Conservation (phyloP, 2,113 vertebrate species). For the Chionis minor region DNA sequence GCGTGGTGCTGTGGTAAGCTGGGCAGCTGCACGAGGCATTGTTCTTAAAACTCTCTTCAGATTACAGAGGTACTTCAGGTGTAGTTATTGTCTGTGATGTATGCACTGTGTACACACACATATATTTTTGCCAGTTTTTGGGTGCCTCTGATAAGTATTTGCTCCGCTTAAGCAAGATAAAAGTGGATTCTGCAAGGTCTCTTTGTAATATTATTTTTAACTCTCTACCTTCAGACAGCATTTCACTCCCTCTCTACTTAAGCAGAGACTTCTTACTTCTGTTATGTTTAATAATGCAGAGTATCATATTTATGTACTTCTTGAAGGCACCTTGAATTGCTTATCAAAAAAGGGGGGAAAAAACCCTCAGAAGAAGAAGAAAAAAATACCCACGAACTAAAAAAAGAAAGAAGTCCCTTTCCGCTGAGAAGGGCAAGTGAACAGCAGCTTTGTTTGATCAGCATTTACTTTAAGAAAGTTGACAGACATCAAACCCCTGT, state of each 20-base stretch:
- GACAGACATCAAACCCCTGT: not conserved
- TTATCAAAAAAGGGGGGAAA: not conserved
- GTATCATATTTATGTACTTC: conserved; percentile 1
- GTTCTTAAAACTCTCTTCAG: not conserved
- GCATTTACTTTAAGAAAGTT: conserved; percentile 16
- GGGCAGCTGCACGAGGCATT: accelerated
- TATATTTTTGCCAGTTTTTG: not conserved
- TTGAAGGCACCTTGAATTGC: conserved; percentile 19
- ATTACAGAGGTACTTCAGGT: not conserved
- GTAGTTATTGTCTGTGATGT: not conserved
- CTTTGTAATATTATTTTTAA: conserved; percentile 20
- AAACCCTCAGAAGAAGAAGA: not conserved
- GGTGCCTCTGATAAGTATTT: not conserved
- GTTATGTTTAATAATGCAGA: conserved; percentile 50
- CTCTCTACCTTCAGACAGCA: not conserved
- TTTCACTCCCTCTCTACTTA: not conserved
- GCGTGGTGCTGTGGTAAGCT: accelerated
- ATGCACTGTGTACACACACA: not conserved
- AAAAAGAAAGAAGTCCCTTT: not conserved
- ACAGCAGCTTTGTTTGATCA: conserved; percentile 32
- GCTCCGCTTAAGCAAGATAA: not conserved
- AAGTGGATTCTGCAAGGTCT: not conserved
- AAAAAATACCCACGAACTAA: not conserved
- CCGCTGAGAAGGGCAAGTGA: conserved; percentile 2
- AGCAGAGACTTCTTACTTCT: not conserved